phyloP scores from a whole-genome alignment of 2,888 invertebrate genomes.

The Anthrax anthrax region DNA sequence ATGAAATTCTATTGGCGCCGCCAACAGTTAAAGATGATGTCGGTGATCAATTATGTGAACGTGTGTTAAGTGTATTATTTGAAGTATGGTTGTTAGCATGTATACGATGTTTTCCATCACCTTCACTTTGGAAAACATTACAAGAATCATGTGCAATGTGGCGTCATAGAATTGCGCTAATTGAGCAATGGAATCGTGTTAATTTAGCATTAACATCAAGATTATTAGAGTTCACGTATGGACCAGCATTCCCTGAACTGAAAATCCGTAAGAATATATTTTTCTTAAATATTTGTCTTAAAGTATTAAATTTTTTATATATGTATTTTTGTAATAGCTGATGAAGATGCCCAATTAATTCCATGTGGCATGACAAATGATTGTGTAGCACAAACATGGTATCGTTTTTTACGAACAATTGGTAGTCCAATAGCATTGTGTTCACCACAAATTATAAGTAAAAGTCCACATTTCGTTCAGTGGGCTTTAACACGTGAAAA shows the following conservation, averaged over 20 bases:
- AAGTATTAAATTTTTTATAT: neutral
- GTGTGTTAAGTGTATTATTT: constrained; percentile 85
- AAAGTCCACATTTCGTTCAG: constrained; percentile 51
- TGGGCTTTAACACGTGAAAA: constrained; percentile 69
- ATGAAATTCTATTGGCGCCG: constrained; percentile 80
- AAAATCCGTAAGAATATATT: constrained; percentile 50
- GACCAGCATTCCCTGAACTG: constrained; percentile 64
- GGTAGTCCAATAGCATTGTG: constrained; percentile 91
- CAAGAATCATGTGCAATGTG: constrained; percentile 85
- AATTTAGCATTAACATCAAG: constrained; percentile 78
- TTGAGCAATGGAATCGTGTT: constrained; percentile 91
- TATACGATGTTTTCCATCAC: constrained; percentile 77
- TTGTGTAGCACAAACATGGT: constrained; percentile 91
- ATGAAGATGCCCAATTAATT: constrained; percentile 71
- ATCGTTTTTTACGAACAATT: constrained; percentile 81
- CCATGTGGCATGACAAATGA: constrained; percentile 75
- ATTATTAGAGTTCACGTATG: constrained; percentile 77
- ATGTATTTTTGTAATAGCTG: constrained; percentile 40
- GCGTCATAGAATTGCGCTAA: constrained; percentile 84
- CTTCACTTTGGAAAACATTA: constrained; percentile 89
- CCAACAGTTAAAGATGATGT: constrained; percentile 89
- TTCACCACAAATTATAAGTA: constrained; percentile 61
- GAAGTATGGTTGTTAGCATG: constrained; percentile 57
- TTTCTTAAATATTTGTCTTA: neutral
- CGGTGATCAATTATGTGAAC: constrained; percentile 87